phyloP scores from a whole-genome alignment of 2,797 vertebrate genomes.

The Myripristis murdjan region DNA sequence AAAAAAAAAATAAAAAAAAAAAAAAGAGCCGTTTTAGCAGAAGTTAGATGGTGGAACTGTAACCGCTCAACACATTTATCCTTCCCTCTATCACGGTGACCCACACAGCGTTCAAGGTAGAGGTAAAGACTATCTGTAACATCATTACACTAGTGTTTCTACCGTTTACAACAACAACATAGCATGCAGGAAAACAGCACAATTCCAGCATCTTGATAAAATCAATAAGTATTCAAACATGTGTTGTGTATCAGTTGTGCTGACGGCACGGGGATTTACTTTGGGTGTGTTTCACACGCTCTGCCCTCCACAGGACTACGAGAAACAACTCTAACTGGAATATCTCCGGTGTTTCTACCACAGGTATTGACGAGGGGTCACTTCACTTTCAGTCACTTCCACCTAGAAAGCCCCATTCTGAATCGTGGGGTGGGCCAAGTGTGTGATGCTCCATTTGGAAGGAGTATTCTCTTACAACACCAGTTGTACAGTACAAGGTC shows the following conservation, averaged over 20 bases:
- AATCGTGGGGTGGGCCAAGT: conserved; percentile 35
- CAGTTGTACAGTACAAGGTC: conserved; percentile 60
- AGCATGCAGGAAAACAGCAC: background rate
- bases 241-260: conserved; percentile 17
- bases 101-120: too few relatives aligned
- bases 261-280: conserved; percentile 45
- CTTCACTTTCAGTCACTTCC: conserved; percentile 54
- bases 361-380: conserved; percentile 60
- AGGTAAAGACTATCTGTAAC: too few relatives aligned
- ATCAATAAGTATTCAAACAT: conserved; percentile 20
- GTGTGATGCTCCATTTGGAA: conserved; percentile 63
- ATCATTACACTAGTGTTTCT: background rate
- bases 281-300: conserved; percentile 28
- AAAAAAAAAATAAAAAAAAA: too few relatives aligned
- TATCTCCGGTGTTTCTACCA: conserved; percentile 34
- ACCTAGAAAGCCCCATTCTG: conserved; percentile 42
- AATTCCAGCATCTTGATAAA: conserved; percentile 8
- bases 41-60: too few relatives aligned
- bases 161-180: conserved; percentile 3
- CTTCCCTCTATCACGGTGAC: too few relatives aligned
- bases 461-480: conserved; percentile 68
- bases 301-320: conserved; percentile 6
- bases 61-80: too few relatives aligned
- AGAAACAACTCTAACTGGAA: conserved; percentile 16
- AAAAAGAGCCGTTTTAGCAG: too few relatives aligned